Base-by-base conservation (phyloP, 2,113 vertebrate species). In the Oryzias javanicus region DNA sequence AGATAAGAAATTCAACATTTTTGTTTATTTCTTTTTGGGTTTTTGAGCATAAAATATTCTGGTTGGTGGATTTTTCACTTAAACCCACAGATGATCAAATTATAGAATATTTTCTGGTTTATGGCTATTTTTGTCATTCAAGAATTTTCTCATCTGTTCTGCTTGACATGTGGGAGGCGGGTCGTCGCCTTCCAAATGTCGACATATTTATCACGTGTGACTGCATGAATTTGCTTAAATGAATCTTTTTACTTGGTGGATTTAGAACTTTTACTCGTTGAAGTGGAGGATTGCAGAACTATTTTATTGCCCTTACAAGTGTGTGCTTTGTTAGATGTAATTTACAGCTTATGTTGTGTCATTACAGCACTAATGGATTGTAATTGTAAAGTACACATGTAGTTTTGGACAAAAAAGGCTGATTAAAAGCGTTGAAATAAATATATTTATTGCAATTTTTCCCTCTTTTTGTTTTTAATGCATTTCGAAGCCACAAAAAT, bases 171-270 rank as follows among this genome's bases (percentile, higher is more conserved):
- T 3, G 3, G 22, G 22, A 22, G 22, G 2, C 22, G 22, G 22
- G 25, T 25, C 42, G 42, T 45, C 40, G 60, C 35, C 40, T 47
- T 63, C 60, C 6, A 58, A 29, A 14, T 57, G 52, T 47, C 55
- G 47, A 47, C 45, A 64, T 68, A 55, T 72, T 76, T 84, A 72
- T 50, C 35, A 61, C 2, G 73, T 79, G 79, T 84, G 80, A 59
- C 79, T 83, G 86, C 85, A 86, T 87, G 85, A 20, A 41, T 67
- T 60, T 69, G 72, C 52, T 74, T 57, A 35, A 62, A 78, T 64
- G 61, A 62, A 18, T 55, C 29, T 53, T 74, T 76, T 24, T 64
- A 6, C 60, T 24, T 5, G 25, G 56, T 53, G 35, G 42, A 49
- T 67, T 14, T 42, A 19, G 4, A 72, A 60, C 42, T 24, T 3